Conservation (phyloP, 2,888 invertebrate species). For the Scaptomyza reducta region DNA sequence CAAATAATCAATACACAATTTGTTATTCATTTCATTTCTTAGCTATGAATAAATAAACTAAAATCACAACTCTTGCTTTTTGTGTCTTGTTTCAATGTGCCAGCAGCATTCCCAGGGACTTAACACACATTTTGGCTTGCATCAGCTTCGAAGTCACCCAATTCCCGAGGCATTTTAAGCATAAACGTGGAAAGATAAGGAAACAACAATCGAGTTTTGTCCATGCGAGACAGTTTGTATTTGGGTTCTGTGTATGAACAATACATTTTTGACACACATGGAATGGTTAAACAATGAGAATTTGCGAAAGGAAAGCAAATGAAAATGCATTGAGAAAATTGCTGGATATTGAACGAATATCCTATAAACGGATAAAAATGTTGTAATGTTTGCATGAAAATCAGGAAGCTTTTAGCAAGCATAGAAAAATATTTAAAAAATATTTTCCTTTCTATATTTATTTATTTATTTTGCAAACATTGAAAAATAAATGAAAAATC, state of each 20-base stretch:
- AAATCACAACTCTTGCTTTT: background rate
- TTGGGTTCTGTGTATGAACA: conserved; percentile 19
- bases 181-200: conserved; percentile 8
- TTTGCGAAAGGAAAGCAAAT: conserved; percentile 2
- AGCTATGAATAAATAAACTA: background rate
- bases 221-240: conserved; percentile 18
- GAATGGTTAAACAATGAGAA: conserved; percentile 38
- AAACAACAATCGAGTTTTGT: conserved; percentile 14
- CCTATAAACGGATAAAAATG: background rate
- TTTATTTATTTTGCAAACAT: too few relatives aligned
- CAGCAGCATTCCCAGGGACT: conserved; percentile 12
- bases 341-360: background rate
- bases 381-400: too few relatives aligned
- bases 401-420: too few relatives aligned
- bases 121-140: conserved; percentile 13
- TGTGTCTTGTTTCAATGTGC: background rate
- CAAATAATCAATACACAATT: background rate
- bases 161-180: conserved; percentile 43
- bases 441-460: too few relatives aligned
- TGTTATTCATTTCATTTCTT: background rate
- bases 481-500: too few relatives aligned
- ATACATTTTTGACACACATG: conserved; percentile 18
- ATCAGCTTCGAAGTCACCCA: conserved; percentile 43
- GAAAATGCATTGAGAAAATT: background rate
- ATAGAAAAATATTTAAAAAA: too few relatives aligned